Base-by-base conservation (phyloP, 2,888 invertebrate genomes). In the Lamproptera curius region DNA sequence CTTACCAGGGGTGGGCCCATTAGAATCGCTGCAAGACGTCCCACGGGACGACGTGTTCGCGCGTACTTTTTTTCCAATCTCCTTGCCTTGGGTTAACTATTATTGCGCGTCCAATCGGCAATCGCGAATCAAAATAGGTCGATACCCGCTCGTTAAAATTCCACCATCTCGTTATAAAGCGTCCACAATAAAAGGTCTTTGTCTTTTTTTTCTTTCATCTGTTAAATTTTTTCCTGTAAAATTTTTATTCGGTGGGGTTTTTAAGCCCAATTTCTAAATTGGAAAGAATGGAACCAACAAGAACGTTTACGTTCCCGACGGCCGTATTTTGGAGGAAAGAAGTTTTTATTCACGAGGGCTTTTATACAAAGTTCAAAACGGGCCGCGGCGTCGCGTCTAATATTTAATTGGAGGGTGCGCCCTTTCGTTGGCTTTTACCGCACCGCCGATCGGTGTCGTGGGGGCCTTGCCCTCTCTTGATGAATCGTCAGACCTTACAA, bases 261-360 rank as follows among this genome's bases (percentile, higher is more conserved):
- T 76, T 77, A 82, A 77, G 79, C 79, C 80, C 78, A 79, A 79
- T 78, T 82, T 77, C 75, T 73, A 78, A 82, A 82, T 78, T 80
- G 72, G 71, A 78, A 75, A 76, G 71, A 77, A 76, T 73, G 74
- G 73, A 73, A 70, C 72, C n/a, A n/a, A n/a, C n/a, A n/a, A n/a
- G n/a, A n/a, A n/a, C n/a, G n/a, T n/a, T n/a, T n/a, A n/a, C n/a
- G n/a, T n/a, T n/a, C n/a, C n/a, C n/a, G n/a, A n/a, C n/a, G n/a
- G n/a, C n/a, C n/a, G n/a, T n/a, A n/a, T n/a, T n/a, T n/a, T n/a
- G n/a, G n/a, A n/a, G n/a, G n/a, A n/a, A n/a, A n/a, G n/a, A n/a
- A n/a, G n/a, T n/a, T n/a, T n/a, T n/a, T n/a, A n/a, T n/a, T n/a
- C n/a, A n/a, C n/a, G n/a, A n/a, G n/a, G n/a, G n/a, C n/a, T n/a